These are phyloP conservation scores for Drosophila baimaii DNA, from an alignment of 1,140 invertebrate genomes.

Conservation along the genomic window DNA sequence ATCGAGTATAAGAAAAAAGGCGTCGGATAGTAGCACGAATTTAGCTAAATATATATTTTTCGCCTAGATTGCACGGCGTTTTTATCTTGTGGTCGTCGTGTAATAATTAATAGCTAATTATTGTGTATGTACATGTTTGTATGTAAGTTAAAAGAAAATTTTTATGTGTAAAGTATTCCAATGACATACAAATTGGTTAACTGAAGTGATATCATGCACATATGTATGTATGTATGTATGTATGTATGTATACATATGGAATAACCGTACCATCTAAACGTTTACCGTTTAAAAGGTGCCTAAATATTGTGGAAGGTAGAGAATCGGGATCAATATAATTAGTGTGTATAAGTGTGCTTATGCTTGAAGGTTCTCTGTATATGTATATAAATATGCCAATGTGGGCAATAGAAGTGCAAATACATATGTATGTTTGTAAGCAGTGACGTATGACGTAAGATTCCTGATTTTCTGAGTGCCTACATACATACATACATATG, in stretches of 20 bases:
- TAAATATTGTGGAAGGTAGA: neutral
- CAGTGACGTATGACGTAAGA: constrained; percentile 40
- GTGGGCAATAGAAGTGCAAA: constrained; percentile 14
- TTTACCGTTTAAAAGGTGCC: neutral
- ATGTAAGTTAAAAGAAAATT: neutral
- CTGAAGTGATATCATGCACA: neutral
- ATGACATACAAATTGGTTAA: neutral
- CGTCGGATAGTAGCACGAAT: constrained; percentile 6
- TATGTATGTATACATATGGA: neutral
- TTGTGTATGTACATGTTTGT: constrained; percentile 11
- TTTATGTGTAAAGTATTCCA: neutral
- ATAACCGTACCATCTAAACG: neutral
- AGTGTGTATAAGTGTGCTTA: constrained; percentile 14
- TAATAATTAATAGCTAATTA: constrained; percentile 12
- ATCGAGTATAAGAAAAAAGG: constrained; percentile 4
- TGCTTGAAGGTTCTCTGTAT: constrained; percentile 16
- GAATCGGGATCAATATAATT: constrained; percentile 23
- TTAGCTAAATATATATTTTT: constrained; percentile 7
- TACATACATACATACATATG: neutral
- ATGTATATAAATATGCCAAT: constrained; percentile 15
- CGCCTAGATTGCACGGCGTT: neutral
- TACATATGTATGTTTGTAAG: constrained; percentile 6
- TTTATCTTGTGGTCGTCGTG: constrained; percentile 11
- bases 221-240: neutral
- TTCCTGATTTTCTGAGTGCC: constrained; percentile 9